These are phyloP conservation scores for Eupsilia transversa DNA, from an alignment of 2,888 invertebrate species.

Conservation along the genomic window DNA sequence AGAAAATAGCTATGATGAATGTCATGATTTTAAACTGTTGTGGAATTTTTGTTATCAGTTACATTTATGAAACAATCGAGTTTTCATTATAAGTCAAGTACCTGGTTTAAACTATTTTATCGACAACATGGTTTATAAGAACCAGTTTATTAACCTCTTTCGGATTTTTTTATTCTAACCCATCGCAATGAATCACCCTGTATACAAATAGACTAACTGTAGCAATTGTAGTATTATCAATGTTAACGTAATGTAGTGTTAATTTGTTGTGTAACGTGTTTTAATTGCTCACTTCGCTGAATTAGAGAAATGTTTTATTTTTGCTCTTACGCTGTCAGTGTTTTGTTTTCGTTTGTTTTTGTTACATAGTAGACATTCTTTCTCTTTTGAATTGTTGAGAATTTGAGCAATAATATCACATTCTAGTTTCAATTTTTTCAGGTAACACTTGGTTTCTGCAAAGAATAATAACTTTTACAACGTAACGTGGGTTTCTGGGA, in stretches of 20 bases:
- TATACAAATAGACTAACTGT: background rate
- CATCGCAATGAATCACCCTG: background rate
- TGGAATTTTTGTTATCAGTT: background rate
- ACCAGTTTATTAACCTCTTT: too few species aligned
- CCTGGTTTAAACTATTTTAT: background rate
- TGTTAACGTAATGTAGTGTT: conserved; percentile 33
- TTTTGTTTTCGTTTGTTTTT: conserved; percentile 45
- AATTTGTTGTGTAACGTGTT: conserved; percentile 35
- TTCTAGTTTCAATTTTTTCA: background rate
- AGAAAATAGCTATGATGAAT: background rate
- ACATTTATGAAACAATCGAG: background rate
- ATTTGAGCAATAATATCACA: background rate
- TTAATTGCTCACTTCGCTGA: conserved; percentile 31
- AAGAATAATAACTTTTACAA: too few species aligned
- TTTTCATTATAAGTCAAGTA: background rate
- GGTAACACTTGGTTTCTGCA: too few species aligned
- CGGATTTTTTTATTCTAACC: too few species aligned
- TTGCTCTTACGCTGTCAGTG: conserved; percentile 1
- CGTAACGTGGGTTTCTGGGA: too few species aligned
- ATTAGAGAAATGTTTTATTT: conserved; percentile 36
- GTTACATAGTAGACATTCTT: conserved; percentile 34
- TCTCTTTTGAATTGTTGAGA: conserved; percentile 16
- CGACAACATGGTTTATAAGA: background rate
- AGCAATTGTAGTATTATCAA: conserved; percentile 6
- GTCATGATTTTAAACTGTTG: background rate